A percentile compares a stretch with the other conserved stretches of the same genome.
Conservation (phyloP, 2,113 vertebrate species). For the Petrocephalus microphthalmus region DNA sequence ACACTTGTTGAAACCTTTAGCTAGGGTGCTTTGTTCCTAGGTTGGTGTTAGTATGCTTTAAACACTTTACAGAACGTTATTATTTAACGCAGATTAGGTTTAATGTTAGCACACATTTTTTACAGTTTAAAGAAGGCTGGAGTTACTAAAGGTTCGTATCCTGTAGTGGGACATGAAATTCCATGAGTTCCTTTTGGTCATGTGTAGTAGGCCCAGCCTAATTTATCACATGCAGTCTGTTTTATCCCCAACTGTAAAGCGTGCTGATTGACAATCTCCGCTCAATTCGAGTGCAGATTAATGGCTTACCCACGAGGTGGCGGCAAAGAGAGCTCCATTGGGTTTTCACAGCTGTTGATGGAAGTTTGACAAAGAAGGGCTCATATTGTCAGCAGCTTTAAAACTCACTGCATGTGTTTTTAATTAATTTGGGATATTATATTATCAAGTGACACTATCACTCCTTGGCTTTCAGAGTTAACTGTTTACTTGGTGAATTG, state of each 20-base stretch:
- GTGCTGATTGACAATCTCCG: not conserved
- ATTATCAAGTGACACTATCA: not conserved
- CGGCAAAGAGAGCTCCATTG: conserved; percentile 47
- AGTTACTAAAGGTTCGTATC: not conserved
- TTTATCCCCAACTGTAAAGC: not conserved
- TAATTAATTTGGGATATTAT: not conserved
- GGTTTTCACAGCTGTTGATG: not conserved
- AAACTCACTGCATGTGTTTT: not conserved
- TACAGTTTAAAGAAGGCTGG: not conserved
- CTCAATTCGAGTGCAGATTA: not conserved
- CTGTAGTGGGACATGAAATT: not conserved
- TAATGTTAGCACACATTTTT: not conserved
- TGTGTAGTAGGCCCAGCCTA: not conserved
- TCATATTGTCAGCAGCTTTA: not conserved
- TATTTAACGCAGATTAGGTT: not conserved
- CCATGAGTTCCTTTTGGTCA: not conserved
- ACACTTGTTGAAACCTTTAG: not conserved
- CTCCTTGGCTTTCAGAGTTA: not conserved
- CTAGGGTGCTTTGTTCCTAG: not conserved
- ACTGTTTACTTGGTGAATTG: not conserved
- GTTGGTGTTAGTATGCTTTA: not conserved
- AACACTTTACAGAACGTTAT: not conserved
- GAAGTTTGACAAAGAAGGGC: not conserved
- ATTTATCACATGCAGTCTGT: not conserved
- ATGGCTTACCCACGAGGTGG: conserved; percentile 52